Evolutionary conservation across 2,888 invertebrate species (phyloP).

Genomic region (Rhamnusium bicolor): DNA sequence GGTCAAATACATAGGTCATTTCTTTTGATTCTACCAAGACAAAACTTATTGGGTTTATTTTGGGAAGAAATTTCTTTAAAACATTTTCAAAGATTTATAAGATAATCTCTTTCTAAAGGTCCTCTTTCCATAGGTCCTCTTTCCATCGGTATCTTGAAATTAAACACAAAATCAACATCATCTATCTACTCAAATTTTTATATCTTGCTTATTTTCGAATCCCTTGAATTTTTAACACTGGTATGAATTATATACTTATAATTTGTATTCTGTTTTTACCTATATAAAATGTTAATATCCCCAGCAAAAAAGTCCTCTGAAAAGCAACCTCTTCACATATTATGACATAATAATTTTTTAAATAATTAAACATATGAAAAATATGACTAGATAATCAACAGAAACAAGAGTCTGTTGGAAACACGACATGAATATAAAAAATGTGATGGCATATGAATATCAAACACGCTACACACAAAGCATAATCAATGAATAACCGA

Average conservation of each 20-base stretch:
- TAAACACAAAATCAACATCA: no score
- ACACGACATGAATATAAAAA: conserved; percentile 16
- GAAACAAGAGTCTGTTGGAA: conserved; percentile 6
- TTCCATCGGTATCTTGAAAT: no score
- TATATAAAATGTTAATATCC: background rate
- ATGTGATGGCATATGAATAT: conserved; percentile 19
- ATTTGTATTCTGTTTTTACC: background rate
- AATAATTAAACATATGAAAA: conserved; percentile 9
- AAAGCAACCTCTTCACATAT: background rate
- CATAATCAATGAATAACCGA: conserved; percentile 23
- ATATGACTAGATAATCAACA: background rate
- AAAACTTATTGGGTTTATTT: no score
- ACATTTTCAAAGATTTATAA: no score
- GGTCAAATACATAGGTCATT: no score
- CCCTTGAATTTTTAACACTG: conserved; percentile 5
- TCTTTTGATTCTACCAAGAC: no score
- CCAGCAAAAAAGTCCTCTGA: background rate
- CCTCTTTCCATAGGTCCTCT: no score
- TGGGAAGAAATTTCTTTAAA: no score
- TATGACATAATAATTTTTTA: conserved; percentile 3
- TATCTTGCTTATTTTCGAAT: no score
- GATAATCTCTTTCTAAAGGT: no score
- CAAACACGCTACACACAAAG: conserved; percentile 19
- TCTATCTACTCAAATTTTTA: no score
- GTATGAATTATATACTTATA: no score